These are phyloP conservation scores for Eurystomus gularis DNA, from an alignment of 2,113 vertebrate species.

Conservation along the genomic window DNA sequence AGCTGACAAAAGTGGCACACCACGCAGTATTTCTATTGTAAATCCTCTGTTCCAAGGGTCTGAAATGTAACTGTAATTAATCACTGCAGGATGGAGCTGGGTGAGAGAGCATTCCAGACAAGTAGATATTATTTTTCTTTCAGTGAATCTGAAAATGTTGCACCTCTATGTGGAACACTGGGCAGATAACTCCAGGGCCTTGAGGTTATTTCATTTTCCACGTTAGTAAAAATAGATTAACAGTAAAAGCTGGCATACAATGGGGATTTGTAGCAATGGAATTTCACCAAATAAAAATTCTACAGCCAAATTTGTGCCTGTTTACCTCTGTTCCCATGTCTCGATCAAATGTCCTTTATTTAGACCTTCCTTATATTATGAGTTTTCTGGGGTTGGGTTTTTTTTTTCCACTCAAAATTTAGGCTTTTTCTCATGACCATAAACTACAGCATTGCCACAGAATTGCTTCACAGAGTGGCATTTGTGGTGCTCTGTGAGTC, in stretches of 20 bases:
- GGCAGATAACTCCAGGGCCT: neutral
- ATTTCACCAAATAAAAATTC: neutral
- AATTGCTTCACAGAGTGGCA: neutral
- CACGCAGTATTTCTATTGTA: neutral
- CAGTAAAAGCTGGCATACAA: neutral
- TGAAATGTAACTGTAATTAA: constrained; percentile 17
- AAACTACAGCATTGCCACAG: neutral
- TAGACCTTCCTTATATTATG: neutral
- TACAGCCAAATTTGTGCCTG: neutral
- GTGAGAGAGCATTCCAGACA: neutral
- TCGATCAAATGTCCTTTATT: constrained; percentile 32
- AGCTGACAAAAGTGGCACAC: neutral
- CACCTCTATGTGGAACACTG: neutral
- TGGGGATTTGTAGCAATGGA: neutral
- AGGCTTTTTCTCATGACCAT: neutral
- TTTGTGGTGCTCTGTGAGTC: neutral
- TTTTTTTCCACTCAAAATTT: neutral
- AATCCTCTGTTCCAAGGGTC: neutral
- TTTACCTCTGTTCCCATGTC: constrained; percentile 13
- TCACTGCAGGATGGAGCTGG: neutral
- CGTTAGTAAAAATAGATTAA: constrained; percentile 40
- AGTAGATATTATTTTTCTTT: neutral
- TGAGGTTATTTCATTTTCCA: neutral
- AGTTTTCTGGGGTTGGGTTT: neutral
- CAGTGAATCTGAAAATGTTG: neutral